A percentile compares a stretch with the other conserved stretches of the same genome.
Conservation (phyloP, 2,113 vertebrate genomes). For the Dendrocopos noguchii region DNA sequence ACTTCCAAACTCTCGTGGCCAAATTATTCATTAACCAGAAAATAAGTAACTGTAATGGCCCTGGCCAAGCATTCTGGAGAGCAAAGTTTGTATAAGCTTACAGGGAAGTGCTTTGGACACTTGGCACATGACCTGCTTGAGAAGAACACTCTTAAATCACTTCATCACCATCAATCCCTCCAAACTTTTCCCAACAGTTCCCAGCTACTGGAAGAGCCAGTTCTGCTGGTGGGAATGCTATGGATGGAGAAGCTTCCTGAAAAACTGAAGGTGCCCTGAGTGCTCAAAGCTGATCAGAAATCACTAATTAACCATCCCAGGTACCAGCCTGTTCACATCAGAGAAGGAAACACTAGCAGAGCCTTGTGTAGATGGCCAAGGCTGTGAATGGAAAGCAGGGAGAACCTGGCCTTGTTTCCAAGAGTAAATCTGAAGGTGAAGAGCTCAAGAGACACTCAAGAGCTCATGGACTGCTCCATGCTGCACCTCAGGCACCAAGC, state of each 20-base stretch:
- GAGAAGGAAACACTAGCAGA: background rate
- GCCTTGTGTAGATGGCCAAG: background rate
- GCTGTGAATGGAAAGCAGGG: background rate
- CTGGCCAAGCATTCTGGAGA: background rate
- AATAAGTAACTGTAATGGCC: background rate
- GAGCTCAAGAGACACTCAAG: background rate
- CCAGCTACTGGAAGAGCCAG: background rate
- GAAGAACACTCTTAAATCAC: background rate
- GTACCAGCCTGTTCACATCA: background rate
- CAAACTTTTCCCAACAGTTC: background rate
- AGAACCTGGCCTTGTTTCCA: background rate
- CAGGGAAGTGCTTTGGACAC: background rate
- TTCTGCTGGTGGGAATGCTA: rapidly evolving
- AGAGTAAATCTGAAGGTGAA: background rate
- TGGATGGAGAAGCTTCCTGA: background rate
- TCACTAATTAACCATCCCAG: background rate
- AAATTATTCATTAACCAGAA: conserved; percentile 62
- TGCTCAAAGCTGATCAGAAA: background rate
- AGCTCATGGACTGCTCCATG: background rate
- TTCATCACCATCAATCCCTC: background rate
- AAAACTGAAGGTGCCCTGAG: background rate
- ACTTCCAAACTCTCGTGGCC: background rate
- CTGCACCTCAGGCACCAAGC: background rate
- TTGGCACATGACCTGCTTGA: background rate
- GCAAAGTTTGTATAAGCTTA: conserved; percentile 52